Base-by-base conservation (phyloP, 2,797 vertebrate species). In the Molossus alvarezi region DNA sequence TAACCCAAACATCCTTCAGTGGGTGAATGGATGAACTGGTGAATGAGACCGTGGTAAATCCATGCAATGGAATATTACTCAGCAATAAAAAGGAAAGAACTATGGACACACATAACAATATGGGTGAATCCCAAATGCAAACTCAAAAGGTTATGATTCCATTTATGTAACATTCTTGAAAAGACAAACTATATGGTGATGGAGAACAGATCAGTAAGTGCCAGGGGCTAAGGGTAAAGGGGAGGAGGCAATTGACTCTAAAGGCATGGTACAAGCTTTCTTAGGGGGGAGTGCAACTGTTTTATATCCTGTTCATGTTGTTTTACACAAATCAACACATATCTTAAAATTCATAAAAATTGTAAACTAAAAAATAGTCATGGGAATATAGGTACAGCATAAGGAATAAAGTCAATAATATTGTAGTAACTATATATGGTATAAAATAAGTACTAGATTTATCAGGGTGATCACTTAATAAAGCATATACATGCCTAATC, bases 301-400 rank as follows among this genome's bases (percentile, higher is more conserved):
- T 73, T 29, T 17, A 3, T 29, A 71, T 88, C n/a, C 23, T 51
- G 2, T 75, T 58, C n/a, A 29, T 58, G 37, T 64, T 82, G 58
- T 6, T 48, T 90, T 27, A 62, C 48, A 71, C 45, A 79, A 77
- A 79, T 62, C 65, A 62, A 72, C 25, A 55, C 9, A 64, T 79
- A 53, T 55, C 7, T 85, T 90, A 71, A 90, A 90, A 84, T 90
- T 84, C 62, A 62, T 60, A 10, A 33, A 51, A 51, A 94, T 23
- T 76, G 65, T 81, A 57, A 48, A 20, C 45, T 65, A 72, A 76
- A 77, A 55, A 65, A 17, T 21, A 83, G 45, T n/a, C 41, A n/a
- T n/a, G 27, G 41, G 80, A 27, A 23, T 65, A 10, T 64, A 51
- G 18, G 41, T 29, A 5, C 11, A 48, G 10, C 60, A 51, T 21